These are phyloP conservation scores for Baronia brevicornis DNA, from an alignment of 2,888 invertebrate species.

Conservation along the genomic window DNA sequence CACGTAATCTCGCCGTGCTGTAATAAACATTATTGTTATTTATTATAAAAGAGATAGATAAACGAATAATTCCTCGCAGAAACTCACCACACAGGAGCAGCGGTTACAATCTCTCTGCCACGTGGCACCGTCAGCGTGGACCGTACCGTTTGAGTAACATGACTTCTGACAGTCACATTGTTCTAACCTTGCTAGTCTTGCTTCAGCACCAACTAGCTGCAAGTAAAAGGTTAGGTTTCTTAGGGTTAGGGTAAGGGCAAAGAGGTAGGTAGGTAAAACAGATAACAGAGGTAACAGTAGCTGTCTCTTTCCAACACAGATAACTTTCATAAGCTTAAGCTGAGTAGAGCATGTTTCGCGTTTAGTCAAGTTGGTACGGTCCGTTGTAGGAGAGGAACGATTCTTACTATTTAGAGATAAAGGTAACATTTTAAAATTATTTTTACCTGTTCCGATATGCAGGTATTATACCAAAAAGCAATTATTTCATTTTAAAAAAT, in stretches of 20 bases:
- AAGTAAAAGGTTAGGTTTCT: constrained; percentile 18
- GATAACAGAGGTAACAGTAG: background rate
- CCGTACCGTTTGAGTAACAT: constrained; percentile 87
- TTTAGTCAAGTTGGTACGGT: no score
- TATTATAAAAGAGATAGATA: background rate
- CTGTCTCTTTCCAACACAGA: no score
- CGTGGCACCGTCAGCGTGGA: constrained; percentile 87
- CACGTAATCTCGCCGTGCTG: constrained; percentile 91
- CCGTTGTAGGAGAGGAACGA: no score
- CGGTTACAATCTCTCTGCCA: constrained; percentile 91
- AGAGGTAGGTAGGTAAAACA: no score
- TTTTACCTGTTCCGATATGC: no score
- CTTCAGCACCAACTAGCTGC: constrained; percentile 88
- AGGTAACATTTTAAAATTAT: no score
- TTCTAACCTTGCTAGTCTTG: constrained; percentile 85
- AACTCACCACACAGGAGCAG: constrained; percentile 89
- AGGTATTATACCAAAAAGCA: no score
- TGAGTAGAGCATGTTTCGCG: no score
- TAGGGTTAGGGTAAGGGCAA: no score
- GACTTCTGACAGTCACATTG: constrained; percentile 94
- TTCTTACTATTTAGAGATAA: no score
- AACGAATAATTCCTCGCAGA: background rate
- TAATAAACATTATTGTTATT: background rate
- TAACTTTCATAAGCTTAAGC: no score
- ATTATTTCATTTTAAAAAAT: no score